A percentile compares a stretch with the other conserved stretches of the same genome.
These are phyloP conservation scores for Lepidochrysops patricia DNA, from an alignment of 2,888 invertebrate genomes.

Conservation along the genomic window DNA sequence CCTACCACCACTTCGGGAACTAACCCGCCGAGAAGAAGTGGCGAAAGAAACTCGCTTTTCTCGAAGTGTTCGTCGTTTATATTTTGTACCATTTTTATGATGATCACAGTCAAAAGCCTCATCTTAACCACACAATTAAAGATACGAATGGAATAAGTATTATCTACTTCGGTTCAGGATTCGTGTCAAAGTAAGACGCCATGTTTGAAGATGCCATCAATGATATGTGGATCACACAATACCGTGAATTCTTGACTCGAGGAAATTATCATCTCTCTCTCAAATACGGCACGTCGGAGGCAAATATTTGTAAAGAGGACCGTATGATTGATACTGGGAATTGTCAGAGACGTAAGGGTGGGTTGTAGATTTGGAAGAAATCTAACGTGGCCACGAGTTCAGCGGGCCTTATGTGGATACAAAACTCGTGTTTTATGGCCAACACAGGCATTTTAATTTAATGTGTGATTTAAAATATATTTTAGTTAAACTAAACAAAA, in stretches of 20 bases:
- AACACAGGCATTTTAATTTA: no score
- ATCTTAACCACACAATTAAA: no score
- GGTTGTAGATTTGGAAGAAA: slow-evolving; percentile 29
- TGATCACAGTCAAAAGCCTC: neutral
- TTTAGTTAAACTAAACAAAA: no score
- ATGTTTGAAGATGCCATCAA: slow-evolving; percentile 1
- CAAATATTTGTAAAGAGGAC: slow-evolving; percentile 22
- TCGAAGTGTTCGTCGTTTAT: no score
- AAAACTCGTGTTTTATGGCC: neutral
- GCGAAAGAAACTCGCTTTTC: no score
- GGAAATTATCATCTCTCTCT: slow-evolving; percentile 21
- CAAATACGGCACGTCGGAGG: slow-evolving; percentile 21
- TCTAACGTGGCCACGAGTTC: slow-evolving; percentile 18
- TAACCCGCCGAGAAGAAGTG: no score
- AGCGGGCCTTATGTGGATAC: slow-evolving; percentile 17
- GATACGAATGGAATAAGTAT: neutral
- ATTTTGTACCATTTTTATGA: no score
- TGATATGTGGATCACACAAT: slow-evolving; percentile 6
- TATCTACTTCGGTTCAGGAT: neutral
- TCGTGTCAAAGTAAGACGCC: slow-evolving; percentile 14
- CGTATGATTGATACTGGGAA: slow-evolving; percentile 33
- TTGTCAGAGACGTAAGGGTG: slow-evolving; percentile 18
- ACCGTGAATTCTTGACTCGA: slow-evolving; percentile 14
- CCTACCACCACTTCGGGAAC: no score
- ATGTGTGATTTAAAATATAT: no score